phyloP scores from a whole-genome alignment of 2,888 invertebrate species.

The Athripsodes cinereus region DNA sequence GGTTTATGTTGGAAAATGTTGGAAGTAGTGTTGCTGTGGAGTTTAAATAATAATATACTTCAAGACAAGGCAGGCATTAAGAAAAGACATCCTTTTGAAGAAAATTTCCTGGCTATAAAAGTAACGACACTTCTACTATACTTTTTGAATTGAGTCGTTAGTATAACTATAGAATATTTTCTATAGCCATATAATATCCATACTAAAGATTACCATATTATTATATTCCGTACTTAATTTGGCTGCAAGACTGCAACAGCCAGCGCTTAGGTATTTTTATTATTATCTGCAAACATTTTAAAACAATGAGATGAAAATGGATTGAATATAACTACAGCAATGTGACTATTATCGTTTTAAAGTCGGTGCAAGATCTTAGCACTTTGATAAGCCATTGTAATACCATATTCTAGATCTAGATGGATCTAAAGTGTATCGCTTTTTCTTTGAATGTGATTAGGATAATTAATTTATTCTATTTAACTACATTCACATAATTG shows the following conservation, averaged over 20 bases:
- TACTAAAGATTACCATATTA: too few species aligned
- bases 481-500: too few species aligned
- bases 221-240: not conserved
- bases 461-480: too few species aligned
- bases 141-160: not conserved
- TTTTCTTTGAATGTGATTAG: too few species aligned
- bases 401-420: too few species aligned
- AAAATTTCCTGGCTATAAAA: not conserved
- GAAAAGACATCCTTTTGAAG: not conserved
- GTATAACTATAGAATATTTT: not conserved
- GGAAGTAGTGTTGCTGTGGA: not conserved
- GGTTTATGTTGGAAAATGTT: too few species aligned
- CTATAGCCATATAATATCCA: not conserved
- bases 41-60: not conserved
- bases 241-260: not conserved
- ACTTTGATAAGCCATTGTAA: too few species aligned
- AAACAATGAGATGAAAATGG: not conserved
- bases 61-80: not conserved
- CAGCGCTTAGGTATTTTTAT: not conserved
- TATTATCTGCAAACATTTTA: not conserved
- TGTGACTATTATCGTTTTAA: not conserved
- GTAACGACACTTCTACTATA: not conserved
- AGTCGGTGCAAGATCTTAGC: too few species aligned
- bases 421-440: too few species aligned
- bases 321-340: not conserved